Evolutionary conservation across 2,888 invertebrate species (phyloP), one percentile per base, ranked within the genome.

Genomic region (Sinhomidia bicolor): DNA sequence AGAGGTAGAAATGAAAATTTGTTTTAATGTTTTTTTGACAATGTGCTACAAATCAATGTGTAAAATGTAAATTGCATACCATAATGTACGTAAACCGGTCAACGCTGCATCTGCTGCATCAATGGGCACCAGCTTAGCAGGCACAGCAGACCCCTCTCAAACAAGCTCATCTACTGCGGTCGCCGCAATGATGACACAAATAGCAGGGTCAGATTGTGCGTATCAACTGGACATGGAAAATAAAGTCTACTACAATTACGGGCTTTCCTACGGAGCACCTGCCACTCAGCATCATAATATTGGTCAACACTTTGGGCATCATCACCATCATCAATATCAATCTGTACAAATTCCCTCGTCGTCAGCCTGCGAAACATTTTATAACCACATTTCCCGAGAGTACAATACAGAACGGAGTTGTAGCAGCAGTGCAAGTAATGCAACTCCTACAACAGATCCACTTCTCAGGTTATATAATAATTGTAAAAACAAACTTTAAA

Each of bases 1-100:
- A 94, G 98, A 99, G 85, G 89, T 90, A 36, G 36, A 36, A 36
- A 36, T 3, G 36, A 68, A 68, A 65, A 57, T 7, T 51, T 32
- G 3, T 23, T 36, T 17, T n/a, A n/a, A n/a, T n/a, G n/a, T n/a
- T n/a, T n/a, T n/a, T n/a, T n/a, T n/a, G n/a, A n/a, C n/a, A n/a
- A n/a, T n/a, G n/a, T n/a, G n/a, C n/a, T n/a, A n/a, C n/a, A n/a
- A n/a, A n/a, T n/a, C n/a, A n/a, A n/a, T n/a, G n/a, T n/a, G n/a
- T 93, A n/a, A n/a, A n/a, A n/a, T n/a, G n/a, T n/a, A n/a, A n/a
- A n/a, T n/a, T n/a, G n/a, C n/a, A n/a, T n/a, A n/a, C n/a, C n/a
- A n/a, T n/a, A n/a, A n/a, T n/a, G n/a, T n/a, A n/a, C n/a, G n/a
- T n/a, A n/a, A n/a, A n/a, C n/a, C n/a, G n/a, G 87, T 89, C 12